Evolutionary conservation across 2,888 invertebrate genomes (phyloP).

Genomic region (Macrophya annulata): DNA sequence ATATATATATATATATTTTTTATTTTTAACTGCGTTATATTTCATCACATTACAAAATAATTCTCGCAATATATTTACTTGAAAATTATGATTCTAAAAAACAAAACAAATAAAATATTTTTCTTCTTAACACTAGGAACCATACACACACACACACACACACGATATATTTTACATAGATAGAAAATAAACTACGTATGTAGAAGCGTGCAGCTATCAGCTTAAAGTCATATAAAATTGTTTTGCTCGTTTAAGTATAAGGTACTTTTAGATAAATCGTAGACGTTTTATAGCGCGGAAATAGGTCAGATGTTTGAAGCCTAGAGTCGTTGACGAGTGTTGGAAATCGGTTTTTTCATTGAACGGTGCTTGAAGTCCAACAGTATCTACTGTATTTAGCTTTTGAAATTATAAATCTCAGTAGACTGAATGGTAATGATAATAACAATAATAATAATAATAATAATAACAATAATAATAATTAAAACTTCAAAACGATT

Average conservation of each 20-base stretch:
- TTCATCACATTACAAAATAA: too few relatives aligned
- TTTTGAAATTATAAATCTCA: not conserved
- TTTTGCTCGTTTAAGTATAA: not conserved
- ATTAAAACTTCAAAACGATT: not conserved
- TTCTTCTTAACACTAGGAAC: too few relatives aligned
- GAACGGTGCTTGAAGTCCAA: not conserved
- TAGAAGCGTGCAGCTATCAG: not conserved
- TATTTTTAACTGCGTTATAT: too few relatives aligned
- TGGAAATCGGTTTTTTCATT: not conserved
- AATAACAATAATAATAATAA: not conserved
- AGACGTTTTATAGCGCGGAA: not conserved
- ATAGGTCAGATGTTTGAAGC: not conserved
- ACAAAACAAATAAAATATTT: too few relatives aligned
- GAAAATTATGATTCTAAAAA: too few relatives aligned
- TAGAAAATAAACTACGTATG: not conserved
- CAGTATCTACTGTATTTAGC: not conserved
- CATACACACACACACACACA: too few relatives aligned
- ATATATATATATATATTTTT: too few relatives aligned
- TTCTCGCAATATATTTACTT: too few relatives aligned
- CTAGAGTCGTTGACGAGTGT: not conserved
- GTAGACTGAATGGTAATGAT: not conserved
- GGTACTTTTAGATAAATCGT: conserved; percentile 27
- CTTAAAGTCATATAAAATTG: not conserved
- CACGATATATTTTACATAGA: too few relatives aligned
- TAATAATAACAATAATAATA: not conserved